phyloP scores from a whole-genome alignment of 2,113 vertebrate species.

The Solea senegalensis region DNA sequence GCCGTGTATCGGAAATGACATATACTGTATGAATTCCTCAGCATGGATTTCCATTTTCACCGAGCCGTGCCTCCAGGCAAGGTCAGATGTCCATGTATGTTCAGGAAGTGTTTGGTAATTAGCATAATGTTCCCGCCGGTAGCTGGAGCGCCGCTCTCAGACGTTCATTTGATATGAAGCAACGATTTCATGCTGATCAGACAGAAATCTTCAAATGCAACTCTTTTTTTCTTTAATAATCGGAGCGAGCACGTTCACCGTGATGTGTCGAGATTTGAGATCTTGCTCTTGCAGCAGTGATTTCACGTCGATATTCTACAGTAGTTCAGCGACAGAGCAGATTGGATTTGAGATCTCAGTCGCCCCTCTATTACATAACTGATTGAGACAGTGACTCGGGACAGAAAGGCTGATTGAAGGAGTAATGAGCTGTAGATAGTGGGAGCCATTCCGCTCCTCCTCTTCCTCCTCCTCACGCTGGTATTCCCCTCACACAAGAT shows the following conservation, averaged over 20 bases:
- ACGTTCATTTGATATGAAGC: constrained; percentile 8
- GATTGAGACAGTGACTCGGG: constrained; percentile 25
- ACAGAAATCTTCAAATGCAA: not conserved
- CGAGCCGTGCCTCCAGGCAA: not conserved
- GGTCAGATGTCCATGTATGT: constrained; percentile 12
- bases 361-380: constrained; percentile 9
- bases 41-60: not conserved
- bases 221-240: constrained; percentile 18
- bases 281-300: constrained; percentile 11
- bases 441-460: constrained; percentile 28
- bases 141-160: not conserved
- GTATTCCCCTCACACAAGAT: constrained; percentile 24
- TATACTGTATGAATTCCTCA: not conserved
- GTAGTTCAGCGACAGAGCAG: constrained; percentile 30
- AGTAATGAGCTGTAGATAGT: constrained; percentile 57
- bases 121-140: not conserved
- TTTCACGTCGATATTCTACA: not conserved
- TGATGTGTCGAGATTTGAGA: constrained; percentile 10
- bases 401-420: constrained; percentile 52
- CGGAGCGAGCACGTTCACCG: constrained; percentile 18
- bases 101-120: constrained; percentile 20
- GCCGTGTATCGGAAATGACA: not conserved
- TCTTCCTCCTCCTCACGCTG: constrained; percentile 13
- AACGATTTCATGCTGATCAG: constrained; percentile 6
- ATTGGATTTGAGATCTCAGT: constrained; percentile 20